phyloP scores from a whole-genome alignment of 2,113 vertebrate species.

The Aepyceros melampus region DNA sequence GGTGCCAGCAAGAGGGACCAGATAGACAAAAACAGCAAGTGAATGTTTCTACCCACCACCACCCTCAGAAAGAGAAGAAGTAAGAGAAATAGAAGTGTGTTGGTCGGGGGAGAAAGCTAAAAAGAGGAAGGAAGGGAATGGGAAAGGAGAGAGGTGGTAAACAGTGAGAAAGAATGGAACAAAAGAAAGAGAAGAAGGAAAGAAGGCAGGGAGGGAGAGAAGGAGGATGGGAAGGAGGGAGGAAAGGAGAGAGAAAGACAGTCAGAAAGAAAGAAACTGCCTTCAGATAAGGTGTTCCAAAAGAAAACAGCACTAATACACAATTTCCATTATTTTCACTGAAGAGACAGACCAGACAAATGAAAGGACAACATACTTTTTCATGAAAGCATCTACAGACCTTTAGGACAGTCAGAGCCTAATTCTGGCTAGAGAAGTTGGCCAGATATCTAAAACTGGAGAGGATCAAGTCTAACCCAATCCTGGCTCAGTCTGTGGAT shows the following conservation, averaged over 20 bases:
- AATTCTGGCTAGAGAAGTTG: conserved; percentile 5
- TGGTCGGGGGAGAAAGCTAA: neutral
- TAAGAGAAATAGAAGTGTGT: neutral
- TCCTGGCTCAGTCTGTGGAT: conserved; percentile 30
- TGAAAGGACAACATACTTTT: neutral
- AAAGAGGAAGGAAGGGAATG: too few relatives aligned
- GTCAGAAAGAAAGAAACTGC: neutral
- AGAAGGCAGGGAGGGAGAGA: accelerated
- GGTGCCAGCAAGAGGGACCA: neutral
- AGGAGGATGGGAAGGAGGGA: neutral
- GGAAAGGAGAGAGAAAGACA: neutral
- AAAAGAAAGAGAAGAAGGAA: accelerated
- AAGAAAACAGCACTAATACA: neutral
- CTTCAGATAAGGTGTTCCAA: neutral
- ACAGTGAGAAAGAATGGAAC: too few relatives aligned
- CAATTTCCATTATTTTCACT: neutral
- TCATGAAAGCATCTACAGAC: neutral
- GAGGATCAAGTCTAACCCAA: conserved; percentile 22
- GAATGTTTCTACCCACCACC: neutral
- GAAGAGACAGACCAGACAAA: neutral
- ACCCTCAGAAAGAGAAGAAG: neutral
- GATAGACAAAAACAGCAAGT: neutral
- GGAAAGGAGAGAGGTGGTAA: accelerated
- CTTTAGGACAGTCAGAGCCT: neutral
- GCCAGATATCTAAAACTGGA: conserved; percentile 28